Percentiles rank a stretch among this genome's conserved stretches.
phyloP scores from a whole-genome alignment of 1,140 invertebrate species.

The Delia radicum region DNA sequence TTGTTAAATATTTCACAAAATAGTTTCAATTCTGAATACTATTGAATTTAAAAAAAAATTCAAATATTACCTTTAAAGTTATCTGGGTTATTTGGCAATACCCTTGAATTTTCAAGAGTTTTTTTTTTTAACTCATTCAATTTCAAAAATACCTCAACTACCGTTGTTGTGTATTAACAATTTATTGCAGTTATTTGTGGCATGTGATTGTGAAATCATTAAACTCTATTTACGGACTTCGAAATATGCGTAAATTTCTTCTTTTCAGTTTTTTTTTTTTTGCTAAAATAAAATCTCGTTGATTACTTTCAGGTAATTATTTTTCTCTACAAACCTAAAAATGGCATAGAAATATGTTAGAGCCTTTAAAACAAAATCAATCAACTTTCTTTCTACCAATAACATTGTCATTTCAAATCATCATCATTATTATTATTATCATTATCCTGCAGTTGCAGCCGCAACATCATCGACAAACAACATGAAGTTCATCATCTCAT shows the following conservation, averaged over 20 bases:
- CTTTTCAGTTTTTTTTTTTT: background rate
- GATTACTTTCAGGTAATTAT: background rate
- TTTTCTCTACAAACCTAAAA: background rate
- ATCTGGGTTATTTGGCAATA: no score
- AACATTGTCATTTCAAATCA: background rate
- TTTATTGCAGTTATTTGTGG: background rate
- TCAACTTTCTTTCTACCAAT: background rate
- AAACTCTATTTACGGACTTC: background rate
- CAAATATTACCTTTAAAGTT: no score
- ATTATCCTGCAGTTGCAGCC: background rate
- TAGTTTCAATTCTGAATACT: no score
- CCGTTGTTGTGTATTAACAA: background rate
- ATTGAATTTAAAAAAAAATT: no score
- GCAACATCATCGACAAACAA: background rate
- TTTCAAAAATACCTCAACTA: background rate
- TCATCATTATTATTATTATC: background rate
- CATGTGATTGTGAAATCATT: background rate
- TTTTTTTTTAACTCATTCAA: background rate
- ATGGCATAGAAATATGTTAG: background rate
- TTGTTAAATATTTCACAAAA: no score
- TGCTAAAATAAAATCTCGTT: background rate
- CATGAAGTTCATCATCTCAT: slow-evolving; percentile 12
- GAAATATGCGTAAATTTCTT: background rate
- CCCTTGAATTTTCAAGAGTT: no score
- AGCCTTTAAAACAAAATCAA: background rate